Percentiles rank a stretch among this genome's conserved stretches.
Evolutionary conservation across 2,113 vertebrate species (phyloP).

Genomic region (Mirounga angustirostris): DNA sequence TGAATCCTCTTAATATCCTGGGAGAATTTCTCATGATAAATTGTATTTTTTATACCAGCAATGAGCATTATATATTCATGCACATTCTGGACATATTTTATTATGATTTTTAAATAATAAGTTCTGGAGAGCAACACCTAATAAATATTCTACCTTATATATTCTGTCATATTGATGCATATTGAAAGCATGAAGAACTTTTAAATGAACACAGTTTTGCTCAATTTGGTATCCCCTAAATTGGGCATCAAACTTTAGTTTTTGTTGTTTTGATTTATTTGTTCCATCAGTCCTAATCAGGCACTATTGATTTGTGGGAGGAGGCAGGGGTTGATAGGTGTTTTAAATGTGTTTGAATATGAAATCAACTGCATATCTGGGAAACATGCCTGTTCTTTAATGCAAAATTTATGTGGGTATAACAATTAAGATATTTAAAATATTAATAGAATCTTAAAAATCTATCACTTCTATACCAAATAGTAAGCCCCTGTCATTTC

Average conservation of each 20-base stretch:
- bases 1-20: neutral
- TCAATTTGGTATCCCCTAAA: no score
- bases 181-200: neutral
- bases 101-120: neutral
- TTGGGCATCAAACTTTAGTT: neutral
- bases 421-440: neutral
- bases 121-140: neutral
- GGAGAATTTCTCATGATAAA: neutral
- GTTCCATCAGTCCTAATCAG: neutral
- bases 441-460: neutral
- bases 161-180: neutral
- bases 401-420: neutral
- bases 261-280: slow-evolving; percentile 1
- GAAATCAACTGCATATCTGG: neutral
- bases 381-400: neutral
- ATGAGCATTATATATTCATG: neutral
- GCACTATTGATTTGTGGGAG: neutral
- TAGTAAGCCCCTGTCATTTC: neutral
- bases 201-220: neutral
- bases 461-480: neutral
- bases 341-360: neutral
- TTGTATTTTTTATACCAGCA: neutral
- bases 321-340: neutral
- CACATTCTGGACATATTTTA: neutral
- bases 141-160: neutral